Base-by-base conservation (phyloP, 2,888 invertebrate species). In the Diploptera punctata region DNA sequence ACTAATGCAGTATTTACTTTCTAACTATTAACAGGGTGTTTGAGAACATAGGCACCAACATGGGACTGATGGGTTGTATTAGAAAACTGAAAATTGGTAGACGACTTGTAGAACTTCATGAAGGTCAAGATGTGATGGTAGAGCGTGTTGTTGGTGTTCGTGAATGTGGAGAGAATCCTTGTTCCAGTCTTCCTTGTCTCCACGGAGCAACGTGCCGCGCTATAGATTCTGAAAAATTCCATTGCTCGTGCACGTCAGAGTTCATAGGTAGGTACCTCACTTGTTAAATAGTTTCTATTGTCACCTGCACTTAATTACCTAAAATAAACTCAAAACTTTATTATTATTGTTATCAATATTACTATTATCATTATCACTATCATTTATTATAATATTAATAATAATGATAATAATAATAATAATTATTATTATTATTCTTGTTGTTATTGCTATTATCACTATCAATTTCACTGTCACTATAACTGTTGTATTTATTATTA, bases 11-110 rank as follows among this genome's bases (percentile, higher is more conserved):
- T n/a, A n/a, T n/a, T n/a, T n/a, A n/a, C n/a, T n/a, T n/a, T n/a
- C n/a, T n/a, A n/a, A n/a, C 33, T 33, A 33, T 71, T 80, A 82
- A 24, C 85, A 94, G 94, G 81, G 89, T 94, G 67, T 93, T 89
- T 83, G 92, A 93, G 79, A 93, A 94, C 82, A 90, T 93, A 75
- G 95, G 95, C 68, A 92, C 93, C 54, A 87, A 87, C 73, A 88
- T 88, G 75, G 94, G 95, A 29, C 89, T 96, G 78, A 89, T 93
- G 77, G 96, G 97, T 2, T 97, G 97, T 84, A 89, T 97, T 75
- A 89, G 91, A 78, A 90, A 91, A 78, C 84, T 96, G 78, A 90
- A 91, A 83, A 90, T 95, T 80, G 94, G 94, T 78, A 89, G 91
- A 72, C 89, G 90, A 80, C 84, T 85, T 13, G 85, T 91, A 38